A percentile compares a stretch with the other conserved stretches of the same genome.
Evolutionary conservation across 2,888 invertebrate genomes (phyloP).

Genomic region (Lasioglossum zephyrum): DNA sequence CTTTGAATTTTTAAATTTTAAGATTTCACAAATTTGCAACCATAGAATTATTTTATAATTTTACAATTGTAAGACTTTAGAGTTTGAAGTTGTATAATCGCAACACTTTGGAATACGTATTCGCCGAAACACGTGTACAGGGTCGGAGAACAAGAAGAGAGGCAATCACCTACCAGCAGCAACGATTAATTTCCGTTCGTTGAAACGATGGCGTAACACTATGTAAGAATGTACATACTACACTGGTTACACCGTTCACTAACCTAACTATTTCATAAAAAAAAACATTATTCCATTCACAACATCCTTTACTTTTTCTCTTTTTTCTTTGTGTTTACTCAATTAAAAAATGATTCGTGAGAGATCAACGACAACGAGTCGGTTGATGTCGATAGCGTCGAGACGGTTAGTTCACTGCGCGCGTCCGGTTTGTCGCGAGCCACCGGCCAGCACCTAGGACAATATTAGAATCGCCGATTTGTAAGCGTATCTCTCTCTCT

Average conservation of each 20-base stretch:
- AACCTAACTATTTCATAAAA: not conserved
- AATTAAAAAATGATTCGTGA: not conserved
- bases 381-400: slow-evolving; percentile 69
- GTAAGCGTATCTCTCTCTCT: slow-evolving; percentile 56
- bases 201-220: not conserved
- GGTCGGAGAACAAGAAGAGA: not conserved
- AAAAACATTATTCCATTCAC: not conserved
- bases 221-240: not conserved
- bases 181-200: not conserved
- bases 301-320: not conserved
- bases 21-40: no score
- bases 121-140: not conserved
- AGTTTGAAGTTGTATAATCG: no score
- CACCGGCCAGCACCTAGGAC: slow-evolving; percentile 78
- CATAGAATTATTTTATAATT: no score
- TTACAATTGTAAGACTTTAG: no score
- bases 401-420: slow-evolving; percentile 78
- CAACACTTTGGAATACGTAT: no score
- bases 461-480: slow-evolving; percentile 81
- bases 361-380: slow-evolving; percentile 27
- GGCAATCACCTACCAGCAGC: not conserved
- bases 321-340: not conserved
- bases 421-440: slow-evolving; percentile 71
- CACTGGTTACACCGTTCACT: slow-evolving; percentile 5
- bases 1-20: no score